phyloP scores from a whole-genome alignment of 1,140 invertebrate genomes.

The Saccostrea echinata region DNA sequence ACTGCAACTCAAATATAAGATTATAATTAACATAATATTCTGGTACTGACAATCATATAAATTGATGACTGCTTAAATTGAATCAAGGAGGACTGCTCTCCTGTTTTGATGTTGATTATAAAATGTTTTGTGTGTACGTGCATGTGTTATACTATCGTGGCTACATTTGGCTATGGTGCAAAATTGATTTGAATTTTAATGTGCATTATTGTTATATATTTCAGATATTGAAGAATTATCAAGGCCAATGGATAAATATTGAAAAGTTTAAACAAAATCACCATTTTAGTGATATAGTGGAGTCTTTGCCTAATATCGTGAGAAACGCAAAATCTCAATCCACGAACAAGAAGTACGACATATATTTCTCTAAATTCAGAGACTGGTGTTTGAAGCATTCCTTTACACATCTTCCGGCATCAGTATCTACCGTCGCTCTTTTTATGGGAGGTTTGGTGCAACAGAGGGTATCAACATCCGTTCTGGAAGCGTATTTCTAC shows the following conservation, averaged over 20 bases:
- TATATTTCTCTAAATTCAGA: constrained; percentile 48
- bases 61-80: background rate
- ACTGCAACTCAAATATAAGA: no score
- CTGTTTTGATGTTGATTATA: background rate
- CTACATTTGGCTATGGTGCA: background rate
- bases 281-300: no score
- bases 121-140: background rate
- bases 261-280: no score
- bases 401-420: constrained; percentile 37
- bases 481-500: constrained; percentile 47
- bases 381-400: background rate
- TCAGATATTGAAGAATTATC: constrained; percentile 15
- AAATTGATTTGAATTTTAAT: background rate
- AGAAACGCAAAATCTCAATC: constrained; percentile 27
- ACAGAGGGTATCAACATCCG: constrained; percentile 35
- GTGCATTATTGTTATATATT: constrained; percentile 18
- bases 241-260: no score
- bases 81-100: background rate
- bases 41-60: background rate
- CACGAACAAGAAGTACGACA: constrained; percentile 43
- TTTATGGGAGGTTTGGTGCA: constrained; percentile 29
- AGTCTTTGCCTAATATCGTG: no score
- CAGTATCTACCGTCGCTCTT: no score
- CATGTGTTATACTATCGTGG: background rate
- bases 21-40: constrained; percentile 33